Evolutionary conservation across 1,140 invertebrate genomes (phyloP), one percentile per base, ranked within the genome.

Genomic region (Drosophila nasuta): DNA sequence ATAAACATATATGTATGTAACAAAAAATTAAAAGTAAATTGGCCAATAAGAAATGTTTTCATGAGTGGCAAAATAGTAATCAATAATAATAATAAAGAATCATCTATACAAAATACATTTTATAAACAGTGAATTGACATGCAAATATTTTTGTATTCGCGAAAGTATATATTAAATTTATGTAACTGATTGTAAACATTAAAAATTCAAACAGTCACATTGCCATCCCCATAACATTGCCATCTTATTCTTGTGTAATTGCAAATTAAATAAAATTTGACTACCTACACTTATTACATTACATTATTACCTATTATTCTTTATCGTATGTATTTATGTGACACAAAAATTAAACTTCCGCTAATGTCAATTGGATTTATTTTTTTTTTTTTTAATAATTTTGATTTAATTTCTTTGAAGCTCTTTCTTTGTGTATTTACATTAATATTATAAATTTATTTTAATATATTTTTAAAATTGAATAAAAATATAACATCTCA

Each of bases 31-130:
- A 65, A 52, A 75, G 0, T 20, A 75, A 64, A 33, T 11, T 63
- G 38, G 35, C 58, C 63, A 51, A 73, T 68, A 67, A 59, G 45
- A 71, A 60, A 75, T 65, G 35, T 49, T 68, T 67, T 57, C 8
- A 57, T 57, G 35, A 41, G 41, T 57, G 54, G 15, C 54, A 25
- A 41, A 57, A 20, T 41, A 25, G 45, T 65, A 69, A 13, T 69
- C 17, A 6, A 51, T 35, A 54, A 35, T 63, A 35, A 54, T 63
- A 60, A 17, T 35, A 35, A 35, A 10, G 5, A 46, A 38, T 8
- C 41, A 54, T 68, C 10, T 46, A 43, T 28, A 45, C 13, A 11
- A 20, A 25, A 7, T 33, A 6, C 25, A 49, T 25, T 49, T 43
- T n/a, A 13, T 25, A 10, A 67, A 20, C 43, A 28, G 8, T 48